These are phyloP conservation scores for Piprites chloris DNA, from an alignment of 2,113 vertebrate genomes.

Conservation along the genomic window DNA sequence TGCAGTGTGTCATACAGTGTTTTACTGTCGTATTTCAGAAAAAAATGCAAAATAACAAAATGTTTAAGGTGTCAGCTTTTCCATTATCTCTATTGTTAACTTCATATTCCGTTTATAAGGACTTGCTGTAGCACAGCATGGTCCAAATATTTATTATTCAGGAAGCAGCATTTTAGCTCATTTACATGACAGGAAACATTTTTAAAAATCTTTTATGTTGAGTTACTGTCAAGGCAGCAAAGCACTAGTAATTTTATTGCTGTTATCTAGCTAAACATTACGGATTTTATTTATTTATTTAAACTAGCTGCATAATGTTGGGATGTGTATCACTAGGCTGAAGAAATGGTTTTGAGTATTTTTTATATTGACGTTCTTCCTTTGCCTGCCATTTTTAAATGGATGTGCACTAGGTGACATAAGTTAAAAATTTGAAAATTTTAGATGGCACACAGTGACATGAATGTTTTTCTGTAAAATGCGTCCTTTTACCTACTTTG, in stretches of 20 bases:
- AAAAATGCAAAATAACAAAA: background rate
- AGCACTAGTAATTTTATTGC: background rate
- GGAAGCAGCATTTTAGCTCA: background rate
- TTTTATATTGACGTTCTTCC: background rate
- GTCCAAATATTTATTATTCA: constrained; percentile 3
- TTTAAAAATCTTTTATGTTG: background rate
- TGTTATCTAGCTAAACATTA: background rate
- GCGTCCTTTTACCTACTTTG: background rate
- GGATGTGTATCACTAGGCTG: background rate
- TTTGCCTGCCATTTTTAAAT: background rate
- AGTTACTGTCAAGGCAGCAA: background rate
- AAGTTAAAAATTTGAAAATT: background rate
- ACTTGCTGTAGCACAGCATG: background rate
- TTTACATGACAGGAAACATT: background rate
- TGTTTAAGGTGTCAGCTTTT: background rate
- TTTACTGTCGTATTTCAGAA: background rate
- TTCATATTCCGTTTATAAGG: background rate
- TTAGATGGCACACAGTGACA: background rate
- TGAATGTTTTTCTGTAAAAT: background rate
- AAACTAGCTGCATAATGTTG: background rate
- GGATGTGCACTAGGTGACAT: background rate
- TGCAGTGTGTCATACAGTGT: background rate
- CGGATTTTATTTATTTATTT: background rate
- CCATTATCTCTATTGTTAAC: background rate
- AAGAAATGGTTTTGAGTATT: background rate